phyloP scores from a whole-genome alignment of 2,888 invertebrate species.

The Nephrotoma appendiculata region DNA sequence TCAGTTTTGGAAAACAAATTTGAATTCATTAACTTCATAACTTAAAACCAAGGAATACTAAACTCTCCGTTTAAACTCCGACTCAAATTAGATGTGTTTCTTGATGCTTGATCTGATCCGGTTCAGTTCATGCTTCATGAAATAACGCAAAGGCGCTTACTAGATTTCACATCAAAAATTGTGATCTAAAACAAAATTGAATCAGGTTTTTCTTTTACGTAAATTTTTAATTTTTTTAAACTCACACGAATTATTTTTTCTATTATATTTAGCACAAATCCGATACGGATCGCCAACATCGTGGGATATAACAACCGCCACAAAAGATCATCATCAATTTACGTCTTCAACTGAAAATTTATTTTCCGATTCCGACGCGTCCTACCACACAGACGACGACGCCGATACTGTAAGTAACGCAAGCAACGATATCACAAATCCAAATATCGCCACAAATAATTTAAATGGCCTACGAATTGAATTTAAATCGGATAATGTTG shows the following conservation, averaged over 20 bases:
- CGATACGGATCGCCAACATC: slow-evolving; percentile 33
- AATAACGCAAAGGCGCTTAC: no score
- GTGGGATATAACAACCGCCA: slow-evolving; percentile 18
- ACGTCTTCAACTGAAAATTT: slow-evolving; percentile 8
- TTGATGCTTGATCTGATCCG: no score
- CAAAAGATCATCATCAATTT: slow-evolving; percentile 6
- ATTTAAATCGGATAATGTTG: slow-evolving; percentile 71
- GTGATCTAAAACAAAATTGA: no score
- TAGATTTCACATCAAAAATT: no score
- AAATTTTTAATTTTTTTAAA: not conserved
- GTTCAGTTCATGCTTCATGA: no score
- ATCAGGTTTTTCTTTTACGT: not conserved
- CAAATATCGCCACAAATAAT: not conserved
- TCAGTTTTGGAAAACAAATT: no score
- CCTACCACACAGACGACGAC: slow-evolving; percentile 36
- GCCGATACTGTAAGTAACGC: slow-evolving; percentile 33
- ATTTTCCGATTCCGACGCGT: slow-evolving; percentile 36
- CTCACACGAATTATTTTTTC: slow-evolving; percentile 5
- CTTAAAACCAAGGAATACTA: no score
- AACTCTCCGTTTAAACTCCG: no score
- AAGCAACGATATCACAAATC: slow-evolving; percentile 26
- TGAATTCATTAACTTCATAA: no score
- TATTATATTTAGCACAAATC: slow-evolving; percentile 25
- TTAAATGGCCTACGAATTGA: slow-evolving; percentile 41
- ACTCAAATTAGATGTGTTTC: no score